Evolutionary conservation across 2,113 vertebrate species (phyloP).

Genomic region (Podilymbus podiceps): DNA sequence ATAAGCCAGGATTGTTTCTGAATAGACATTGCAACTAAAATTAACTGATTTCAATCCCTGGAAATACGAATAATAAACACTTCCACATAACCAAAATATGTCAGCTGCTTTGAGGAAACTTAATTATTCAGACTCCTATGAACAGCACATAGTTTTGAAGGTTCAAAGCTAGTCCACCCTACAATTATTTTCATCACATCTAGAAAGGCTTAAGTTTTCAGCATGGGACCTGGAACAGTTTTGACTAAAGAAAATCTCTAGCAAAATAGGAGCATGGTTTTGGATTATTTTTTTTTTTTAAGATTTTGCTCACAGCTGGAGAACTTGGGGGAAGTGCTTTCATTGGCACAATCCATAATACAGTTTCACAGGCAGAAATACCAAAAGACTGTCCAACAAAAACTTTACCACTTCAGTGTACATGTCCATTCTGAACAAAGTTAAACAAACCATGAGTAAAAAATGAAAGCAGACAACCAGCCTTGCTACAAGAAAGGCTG

Average conservation of each 20-base stretch:
- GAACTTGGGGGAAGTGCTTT: neutral
- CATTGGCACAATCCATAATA: neutral
- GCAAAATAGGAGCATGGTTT: neutral
- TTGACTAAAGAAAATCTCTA: neutral
- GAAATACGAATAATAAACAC: neutral
- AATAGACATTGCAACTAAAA: neutral
- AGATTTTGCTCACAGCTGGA: neutral
- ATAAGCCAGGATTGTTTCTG: neutral
- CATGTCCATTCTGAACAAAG: fast-evolving
- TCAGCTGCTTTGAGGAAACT: neutral
- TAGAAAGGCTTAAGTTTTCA: fast-evolving
- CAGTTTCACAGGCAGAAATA: neutral
- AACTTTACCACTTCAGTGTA: neutral
- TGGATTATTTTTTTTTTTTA: neutral
- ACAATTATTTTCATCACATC: neutral
- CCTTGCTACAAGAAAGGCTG: neutral
- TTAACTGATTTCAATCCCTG: neutral
- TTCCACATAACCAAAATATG: fast-evolving
- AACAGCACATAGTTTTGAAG: neutral
- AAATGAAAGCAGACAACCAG: neutral
- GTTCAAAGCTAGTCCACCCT: neutral
- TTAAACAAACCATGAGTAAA: neutral
- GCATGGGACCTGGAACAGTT: fast-evolving
- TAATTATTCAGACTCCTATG: neutral
- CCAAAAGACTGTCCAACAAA: neutral